Evolutionary conservation across 1,140 invertebrate genomes (phyloP).

Genomic region (Zaprionus camerounensis): DNA sequence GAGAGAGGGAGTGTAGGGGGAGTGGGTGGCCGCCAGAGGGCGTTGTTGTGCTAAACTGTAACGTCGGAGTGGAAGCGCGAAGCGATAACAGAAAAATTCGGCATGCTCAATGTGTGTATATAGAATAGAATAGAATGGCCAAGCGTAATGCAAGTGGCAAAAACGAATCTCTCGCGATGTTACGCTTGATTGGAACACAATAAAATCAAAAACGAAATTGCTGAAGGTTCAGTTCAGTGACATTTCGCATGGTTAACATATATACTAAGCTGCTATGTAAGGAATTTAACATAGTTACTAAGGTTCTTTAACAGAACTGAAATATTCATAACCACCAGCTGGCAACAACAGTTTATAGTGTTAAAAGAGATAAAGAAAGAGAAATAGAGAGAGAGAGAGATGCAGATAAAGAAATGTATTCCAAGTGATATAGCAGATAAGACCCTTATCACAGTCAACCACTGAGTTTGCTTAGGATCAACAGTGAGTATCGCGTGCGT

Average conservation of each 20-base stretch:
- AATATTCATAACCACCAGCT: too few relatives aligned
- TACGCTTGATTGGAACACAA: slow-evolving; percentile 17
- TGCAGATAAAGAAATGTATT: background rate
- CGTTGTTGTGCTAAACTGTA: slow-evolving; percentile 31
- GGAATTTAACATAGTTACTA: background rate
- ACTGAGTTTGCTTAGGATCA: background rate
- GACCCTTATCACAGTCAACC: background rate
- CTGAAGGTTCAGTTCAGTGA: slow-evolving; percentile 35
- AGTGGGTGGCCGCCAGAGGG: background rate
- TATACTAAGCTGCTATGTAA: background rate
- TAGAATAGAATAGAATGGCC: background rate
- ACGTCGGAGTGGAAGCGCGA: slow-evolving; percentile 6
- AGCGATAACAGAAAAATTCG: slow-evolving; percentile 31
- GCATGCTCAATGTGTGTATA: background rate
- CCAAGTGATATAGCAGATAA: background rate
- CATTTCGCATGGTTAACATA: background rate
- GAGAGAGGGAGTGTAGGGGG: slow-evolving; percentile 3
- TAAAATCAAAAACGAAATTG: slow-evolving; percentile 2
- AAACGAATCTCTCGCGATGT: slow-evolving; percentile 7
- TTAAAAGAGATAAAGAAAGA: background rate
- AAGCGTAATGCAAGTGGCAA: slow-evolving; percentile 44
- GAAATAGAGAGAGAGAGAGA: background rate
- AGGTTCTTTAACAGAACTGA: background rate
- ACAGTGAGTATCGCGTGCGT: background rate
- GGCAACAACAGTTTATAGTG: background rate